These are phyloP conservation scores for Drosophila truncata DNA, from an alignment of 1,140 invertebrate genomes.

Conservation along the genomic window DNA sequence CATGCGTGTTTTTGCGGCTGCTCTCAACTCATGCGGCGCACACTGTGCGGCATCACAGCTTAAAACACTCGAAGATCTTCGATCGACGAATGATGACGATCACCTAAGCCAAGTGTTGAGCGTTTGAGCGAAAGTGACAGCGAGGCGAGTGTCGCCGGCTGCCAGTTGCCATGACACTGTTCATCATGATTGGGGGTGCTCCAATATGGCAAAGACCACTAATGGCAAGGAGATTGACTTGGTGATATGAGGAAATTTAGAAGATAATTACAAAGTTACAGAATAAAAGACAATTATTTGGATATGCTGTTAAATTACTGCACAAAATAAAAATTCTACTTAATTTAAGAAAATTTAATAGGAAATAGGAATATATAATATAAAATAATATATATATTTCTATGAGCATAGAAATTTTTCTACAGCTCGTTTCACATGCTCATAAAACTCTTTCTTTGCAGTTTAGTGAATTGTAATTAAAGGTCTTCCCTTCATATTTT, in stretches of 20 bases:
- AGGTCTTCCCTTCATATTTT: constrained; percentile 28
- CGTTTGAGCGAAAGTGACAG: constrained; percentile 76
- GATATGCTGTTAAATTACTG: not conserved
- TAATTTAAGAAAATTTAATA: too few relatives aligned
- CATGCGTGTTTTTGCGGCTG: constrained; percentile 47
- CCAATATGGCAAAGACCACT: not conserved
- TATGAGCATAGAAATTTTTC: too few relatives aligned
- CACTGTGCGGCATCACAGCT: constrained; percentile 61
- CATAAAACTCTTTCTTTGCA: not conserved
- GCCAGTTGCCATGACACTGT: constrained; percentile 53
- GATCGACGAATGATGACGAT: constrained; percentile 3
- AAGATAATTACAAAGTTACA: too few relatives aligned
- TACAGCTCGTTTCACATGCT: not conserved
- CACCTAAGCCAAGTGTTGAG: constrained; percentile 39
- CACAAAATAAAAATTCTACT: too few relatives aligned
- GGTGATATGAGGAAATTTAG: not conserved
- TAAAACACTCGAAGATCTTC: constrained; percentile 30
- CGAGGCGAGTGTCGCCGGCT: constrained; percentile 21
- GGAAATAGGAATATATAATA: too few relatives aligned
- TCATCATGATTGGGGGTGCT: constrained; percentile 26
- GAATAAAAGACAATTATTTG: not conserved
- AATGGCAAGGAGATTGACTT: constrained; percentile 9
- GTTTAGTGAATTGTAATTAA: constrained; percentile 30
- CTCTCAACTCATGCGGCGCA: constrained; percentile 62
- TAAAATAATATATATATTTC: too few relatives aligned